A percentile compares a stretch with the other conserved stretches of the same genome.
Conservation (phyloP, 2,888 invertebrate genomes). For the Neoaliturus tenellus region DNA sequence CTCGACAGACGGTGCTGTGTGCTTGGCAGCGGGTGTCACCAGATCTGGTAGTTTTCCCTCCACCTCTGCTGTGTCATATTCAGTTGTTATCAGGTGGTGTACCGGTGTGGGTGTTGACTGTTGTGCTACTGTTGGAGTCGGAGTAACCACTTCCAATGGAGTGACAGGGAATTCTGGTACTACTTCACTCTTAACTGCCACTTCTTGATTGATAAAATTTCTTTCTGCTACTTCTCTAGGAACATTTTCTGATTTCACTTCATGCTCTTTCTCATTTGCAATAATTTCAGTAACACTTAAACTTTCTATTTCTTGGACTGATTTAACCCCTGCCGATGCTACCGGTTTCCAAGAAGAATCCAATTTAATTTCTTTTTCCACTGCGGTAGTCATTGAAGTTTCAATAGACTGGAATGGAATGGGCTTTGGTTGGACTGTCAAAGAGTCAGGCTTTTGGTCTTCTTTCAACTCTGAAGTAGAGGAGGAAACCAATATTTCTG, state of each 20-base stretch:
- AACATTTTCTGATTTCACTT: slow-evolving; percentile 63
- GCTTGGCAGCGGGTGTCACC: slow-evolving; percentile 66
- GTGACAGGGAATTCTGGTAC: slow-evolving; percentile 64
- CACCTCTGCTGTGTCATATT: slow-evolving; percentile 64
- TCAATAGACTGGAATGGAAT: slow-evolving; percentile 71
- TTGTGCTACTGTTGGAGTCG: slow-evolving; percentile 64
- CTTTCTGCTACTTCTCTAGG: slow-evolving; percentile 64
- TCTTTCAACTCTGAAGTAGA: slow-evolving; percentile 61
- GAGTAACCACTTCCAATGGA: slow-evolving; percentile 61
- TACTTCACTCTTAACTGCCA: slow-evolving; percentile 67
- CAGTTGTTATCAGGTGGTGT: slow-evolving; percentile 64
- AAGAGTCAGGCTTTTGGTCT: slow-evolving; percentile 64
- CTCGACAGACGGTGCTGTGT: slow-evolving; percentile 65
- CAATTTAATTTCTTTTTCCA: slow-evolving; percentile 69
- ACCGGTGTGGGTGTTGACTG: slow-evolving; percentile 64
- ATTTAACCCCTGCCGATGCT: slow-evolving; percentile 65
- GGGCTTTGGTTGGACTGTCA: slow-evolving; percentile 70
- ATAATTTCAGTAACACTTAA: slow-evolving; percentile 71
- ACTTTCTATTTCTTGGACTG: slow-evolving; percentile 69
- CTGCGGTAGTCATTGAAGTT: slow-evolving; percentile 71
- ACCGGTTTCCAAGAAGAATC: slow-evolving; percentile 65
- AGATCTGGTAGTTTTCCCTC: slow-evolving; percentile 68
- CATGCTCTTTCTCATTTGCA: slow-evolving; percentile 64
- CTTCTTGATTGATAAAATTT: slow-evolving; percentile 64
- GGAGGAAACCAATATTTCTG: slow-evolving; percentile 66